phyloP scores from a whole-genome alignment of 1,140 invertebrate genomes.

The Eumaeus atala region DNA sequence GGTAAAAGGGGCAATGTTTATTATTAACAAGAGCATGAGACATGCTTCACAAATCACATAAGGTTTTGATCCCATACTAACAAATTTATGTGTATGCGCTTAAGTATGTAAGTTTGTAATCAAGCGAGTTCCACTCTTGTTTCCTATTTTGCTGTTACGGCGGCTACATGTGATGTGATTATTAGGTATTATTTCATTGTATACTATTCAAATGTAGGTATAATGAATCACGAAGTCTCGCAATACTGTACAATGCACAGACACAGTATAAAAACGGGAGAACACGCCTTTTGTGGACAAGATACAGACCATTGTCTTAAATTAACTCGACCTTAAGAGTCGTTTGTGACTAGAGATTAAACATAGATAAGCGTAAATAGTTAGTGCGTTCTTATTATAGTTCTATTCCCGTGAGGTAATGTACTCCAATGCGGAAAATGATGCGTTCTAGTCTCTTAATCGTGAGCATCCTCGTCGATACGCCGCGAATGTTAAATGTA shows the following conservation, averaged over 20 bases:
- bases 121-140: no score
- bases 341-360: neutral
- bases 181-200: neutral
- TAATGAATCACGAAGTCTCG: neutral
- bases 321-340: constrained; percentile 4
- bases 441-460: constrained; percentile 9
- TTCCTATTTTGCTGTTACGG: no score
- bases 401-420: neutral
- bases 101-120: no score
- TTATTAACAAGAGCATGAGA: no score
- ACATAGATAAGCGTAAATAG: constrained; percentile 5
- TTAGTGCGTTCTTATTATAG: neutral
- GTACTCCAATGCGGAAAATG: constrained; percentile 1
- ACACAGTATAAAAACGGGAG: neutral
- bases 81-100: no score
- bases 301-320: neutral
- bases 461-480: constrained; percentile 15
- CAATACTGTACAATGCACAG: neutral
- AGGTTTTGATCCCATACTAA: no score
- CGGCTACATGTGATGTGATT: no score
- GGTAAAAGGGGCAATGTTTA: no score
- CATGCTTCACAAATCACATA: no score
- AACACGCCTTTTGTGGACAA: neutral
- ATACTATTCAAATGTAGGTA: neutral
- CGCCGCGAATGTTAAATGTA: constrained; percentile 25